Conservation (phyloP, 1,140 invertebrate genomes). For the Helicoverpa zea region DNA sequence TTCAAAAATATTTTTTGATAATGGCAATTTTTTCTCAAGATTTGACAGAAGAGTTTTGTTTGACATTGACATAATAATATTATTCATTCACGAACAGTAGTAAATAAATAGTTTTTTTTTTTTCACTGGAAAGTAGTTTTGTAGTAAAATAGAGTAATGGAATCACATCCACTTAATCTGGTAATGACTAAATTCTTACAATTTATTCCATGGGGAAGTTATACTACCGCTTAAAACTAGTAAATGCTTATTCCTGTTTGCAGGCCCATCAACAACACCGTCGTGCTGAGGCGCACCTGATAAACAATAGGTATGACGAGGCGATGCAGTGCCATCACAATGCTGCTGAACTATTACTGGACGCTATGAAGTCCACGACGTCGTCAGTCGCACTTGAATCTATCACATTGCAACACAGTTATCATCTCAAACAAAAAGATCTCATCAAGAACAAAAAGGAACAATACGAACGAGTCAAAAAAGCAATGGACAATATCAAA, state of each 20-base stretch:
- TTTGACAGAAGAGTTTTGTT: not conserved
- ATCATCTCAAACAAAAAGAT: constrained; percentile 88
- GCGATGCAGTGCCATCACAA: constrained; percentile 89
- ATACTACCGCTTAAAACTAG: not conserved
- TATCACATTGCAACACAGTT: constrained; percentile 88
- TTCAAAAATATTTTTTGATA: too few species aligned
- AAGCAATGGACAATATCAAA: constrained; percentile 86
- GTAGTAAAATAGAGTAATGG: constrained; percentile 64
- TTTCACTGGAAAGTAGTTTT: not conserved
- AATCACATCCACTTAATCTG: constrained; percentile 80
- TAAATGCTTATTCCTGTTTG: constrained; percentile 44
- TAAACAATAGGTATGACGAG: constrained; percentile 88
- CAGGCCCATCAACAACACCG: constrained; percentile 90
- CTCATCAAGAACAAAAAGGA: constrained; percentile 87
- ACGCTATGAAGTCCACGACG: constrained; percentile 87
- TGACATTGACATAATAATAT: not conserved
- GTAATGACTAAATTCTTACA: constrained; percentile 61
- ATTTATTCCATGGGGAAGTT: not conserved
- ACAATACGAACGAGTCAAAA: constrained; percentile 87
- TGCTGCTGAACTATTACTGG: constrained; percentile 87
- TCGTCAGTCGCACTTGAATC: constrained; percentile 87
- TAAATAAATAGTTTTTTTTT: constrained; percentile 23
- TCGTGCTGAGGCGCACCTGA: constrained; percentile 88
- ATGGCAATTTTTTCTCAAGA: not conserved
- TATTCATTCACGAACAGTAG: not conserved